Evolutionary conservation across 2,113 vertebrate species (phyloP).

Genomic region (Seriola dumerili): DNA sequence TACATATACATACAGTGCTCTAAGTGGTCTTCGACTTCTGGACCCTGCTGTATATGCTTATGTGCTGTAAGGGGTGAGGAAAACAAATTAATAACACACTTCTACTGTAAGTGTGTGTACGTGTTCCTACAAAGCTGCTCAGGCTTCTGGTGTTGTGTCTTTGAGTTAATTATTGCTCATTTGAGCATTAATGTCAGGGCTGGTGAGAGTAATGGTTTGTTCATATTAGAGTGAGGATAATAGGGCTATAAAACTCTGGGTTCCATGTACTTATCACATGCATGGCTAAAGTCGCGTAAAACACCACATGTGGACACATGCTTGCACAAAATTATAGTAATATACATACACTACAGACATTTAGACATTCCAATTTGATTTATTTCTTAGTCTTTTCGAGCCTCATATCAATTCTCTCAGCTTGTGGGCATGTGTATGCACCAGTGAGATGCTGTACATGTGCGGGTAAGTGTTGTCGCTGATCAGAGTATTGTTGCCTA

Average conservation of each 20-base stretch:
- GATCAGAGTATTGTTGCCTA: not conserved
- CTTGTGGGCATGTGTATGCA: not conserved
- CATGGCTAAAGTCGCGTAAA: constrained; percentile 48
- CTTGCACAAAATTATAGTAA: not conserved
- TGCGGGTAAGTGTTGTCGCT: not conserved
- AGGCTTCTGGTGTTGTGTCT: constrained; percentile 56
- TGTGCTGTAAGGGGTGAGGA: not conserved
- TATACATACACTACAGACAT: not conserved
- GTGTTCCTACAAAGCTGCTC: constrained; percentile 24
- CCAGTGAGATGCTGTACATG: not conserved
- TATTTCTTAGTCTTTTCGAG: not conserved
- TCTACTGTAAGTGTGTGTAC: not conserved
- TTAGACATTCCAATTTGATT: not conserved
- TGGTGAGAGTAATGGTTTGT: constrained; percentile 76
- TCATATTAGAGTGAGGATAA: constrained; percentile 76
- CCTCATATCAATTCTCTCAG: not conserved
- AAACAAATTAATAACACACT: not conserved
- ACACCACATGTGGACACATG: constrained; percentile 5
- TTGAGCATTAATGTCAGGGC: constrained; percentile 74
- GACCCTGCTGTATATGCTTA: not conserved
- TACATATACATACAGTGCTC: too few species aligned
- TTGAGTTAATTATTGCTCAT: constrained; percentile 79
- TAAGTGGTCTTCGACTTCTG: too few species aligned
- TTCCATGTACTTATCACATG: constrained; percentile 60
- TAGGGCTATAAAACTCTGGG: constrained; percentile 68